Evolutionary conservation across 2,797 vertebrate genomes (phyloP).

Genomic region (Scyliorhinus canicula): DNA sequence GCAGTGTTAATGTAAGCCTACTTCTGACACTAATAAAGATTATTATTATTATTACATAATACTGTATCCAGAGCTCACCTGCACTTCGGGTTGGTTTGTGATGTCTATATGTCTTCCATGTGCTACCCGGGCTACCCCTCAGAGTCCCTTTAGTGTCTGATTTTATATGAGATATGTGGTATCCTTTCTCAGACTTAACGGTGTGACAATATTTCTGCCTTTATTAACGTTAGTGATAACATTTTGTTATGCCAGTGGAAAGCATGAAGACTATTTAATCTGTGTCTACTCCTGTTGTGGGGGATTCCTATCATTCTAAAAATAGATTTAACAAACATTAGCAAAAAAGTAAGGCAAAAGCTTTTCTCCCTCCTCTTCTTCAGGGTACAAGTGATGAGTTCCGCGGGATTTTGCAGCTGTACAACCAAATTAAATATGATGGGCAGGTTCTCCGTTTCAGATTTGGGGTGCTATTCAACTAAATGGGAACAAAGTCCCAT

Average conservation of each 20-base stretch:
- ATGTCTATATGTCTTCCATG: not conserved
- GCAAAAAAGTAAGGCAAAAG: not conserved
- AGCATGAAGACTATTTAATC: not conserved
- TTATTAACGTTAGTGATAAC: not conserved
- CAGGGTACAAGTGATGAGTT: not conserved
- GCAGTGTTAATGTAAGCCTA: too few relatives aligned
- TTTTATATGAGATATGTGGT: not conserved
- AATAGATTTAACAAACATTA: slow-evolving; percentile 27
- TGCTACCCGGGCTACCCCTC: too few relatives aligned
- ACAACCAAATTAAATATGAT: not conserved
- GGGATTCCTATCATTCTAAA: not conserved
- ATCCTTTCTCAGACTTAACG: not conserved
- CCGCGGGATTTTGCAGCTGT: not conserved
- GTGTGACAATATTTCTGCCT: not conserved
- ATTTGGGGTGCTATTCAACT: too few relatives aligned
- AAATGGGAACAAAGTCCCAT: too few relatives aligned
- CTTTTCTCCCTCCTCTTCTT: not conserved
- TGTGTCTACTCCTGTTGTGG: not conserved
- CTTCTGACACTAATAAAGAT: too few relatives aligned
- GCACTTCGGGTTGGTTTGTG: not conserved
- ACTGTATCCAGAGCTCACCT: not conserved
- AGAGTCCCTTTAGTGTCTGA: not conserved
- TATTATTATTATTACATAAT: too few relatives aligned
- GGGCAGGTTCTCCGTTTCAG: too few relatives aligned
- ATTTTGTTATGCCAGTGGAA: not conserved